phyloP scores from a whole-genome alignment of 2,888 invertebrate genomes.

The Synergus laeviventris region DNA sequence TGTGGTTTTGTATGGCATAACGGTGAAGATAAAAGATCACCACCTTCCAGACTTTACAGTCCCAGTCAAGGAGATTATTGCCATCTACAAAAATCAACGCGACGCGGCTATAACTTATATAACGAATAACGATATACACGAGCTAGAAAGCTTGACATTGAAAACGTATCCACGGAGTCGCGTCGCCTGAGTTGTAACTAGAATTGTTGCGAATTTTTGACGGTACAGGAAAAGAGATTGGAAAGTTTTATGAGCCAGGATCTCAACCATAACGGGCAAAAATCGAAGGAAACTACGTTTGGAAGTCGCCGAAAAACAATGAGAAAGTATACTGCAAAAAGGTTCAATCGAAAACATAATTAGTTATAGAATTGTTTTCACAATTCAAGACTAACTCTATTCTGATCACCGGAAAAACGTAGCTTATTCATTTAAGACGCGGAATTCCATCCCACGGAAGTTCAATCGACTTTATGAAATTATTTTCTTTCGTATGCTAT shows the following conservation, averaged over 20 bases:
- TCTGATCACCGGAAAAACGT: too few species aligned
- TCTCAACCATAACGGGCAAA: neutral
- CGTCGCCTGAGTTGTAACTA: neutral
- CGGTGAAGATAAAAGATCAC: slow-evolving; percentile 15
- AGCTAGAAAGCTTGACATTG: neutral
- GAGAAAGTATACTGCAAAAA: neutral
- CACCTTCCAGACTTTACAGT: neutral
- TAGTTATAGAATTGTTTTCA: too few species aligned
- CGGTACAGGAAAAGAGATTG: neutral
- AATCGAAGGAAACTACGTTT: neutral
- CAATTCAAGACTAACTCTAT: too few species aligned
- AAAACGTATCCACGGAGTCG: neutral
- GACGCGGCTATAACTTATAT: neutral
- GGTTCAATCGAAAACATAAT: neutral
- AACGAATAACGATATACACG: neutral
- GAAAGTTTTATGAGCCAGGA: neutral
- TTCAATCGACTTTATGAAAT: neutral
- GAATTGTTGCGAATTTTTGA: neutral
- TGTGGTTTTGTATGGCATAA: slow-evolving; percentile 20
- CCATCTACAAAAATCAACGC: neutral
- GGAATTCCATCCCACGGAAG: too few species aligned
- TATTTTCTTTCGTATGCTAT: neutral
- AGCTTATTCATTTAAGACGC: too few species aligned
- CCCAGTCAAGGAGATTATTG: neutral
- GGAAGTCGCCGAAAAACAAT: neutral